A percentile compares a stretch with the other conserved stretches of the same genome.
These are phyloP conservation scores for Ctenoplectra terminalis DNA, from an alignment of 1,140 invertebrate genomes.

Conservation along the genomic window DNA sequence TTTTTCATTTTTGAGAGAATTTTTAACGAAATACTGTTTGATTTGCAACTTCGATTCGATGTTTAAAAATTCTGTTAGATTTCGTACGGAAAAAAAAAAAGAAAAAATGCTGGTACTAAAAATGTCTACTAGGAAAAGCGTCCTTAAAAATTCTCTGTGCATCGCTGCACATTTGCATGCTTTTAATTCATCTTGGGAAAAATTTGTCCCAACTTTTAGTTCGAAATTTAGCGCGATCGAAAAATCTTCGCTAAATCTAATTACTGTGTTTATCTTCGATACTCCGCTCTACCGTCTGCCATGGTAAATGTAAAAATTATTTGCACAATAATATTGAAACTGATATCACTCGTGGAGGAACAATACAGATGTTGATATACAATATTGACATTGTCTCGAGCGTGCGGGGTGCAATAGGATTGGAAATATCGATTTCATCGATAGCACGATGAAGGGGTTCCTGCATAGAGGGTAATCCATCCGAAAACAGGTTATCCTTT, in stretches of 20 bases:
- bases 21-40: background rate
- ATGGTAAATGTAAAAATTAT: background rate
- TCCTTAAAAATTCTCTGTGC: background rate
- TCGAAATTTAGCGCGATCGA: background rate
- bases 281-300: too few relatives aligned
- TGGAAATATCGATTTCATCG: background rate
- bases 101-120: too few relatives aligned
- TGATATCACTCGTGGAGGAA: too few relatives aligned
- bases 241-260: background rate
- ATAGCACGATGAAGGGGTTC: background rate
- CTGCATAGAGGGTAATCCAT: background rate
- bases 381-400: background rate
- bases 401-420: background rate
- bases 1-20: background rate
- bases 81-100: background rate
- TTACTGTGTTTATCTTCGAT: background rate
- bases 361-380: background rate
- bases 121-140: background rate
- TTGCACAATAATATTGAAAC: too few relatives aligned
- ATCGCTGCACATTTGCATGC: too few relatives aligned
- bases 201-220: too few relatives aligned
- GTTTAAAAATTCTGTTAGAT: constrained; percentile 1
- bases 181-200: background rate
- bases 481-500: background rate
- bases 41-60: background rate